Base-by-base conservation (phyloP, 1,140 invertebrate species). In the Platyscapa corneri region DNA sequence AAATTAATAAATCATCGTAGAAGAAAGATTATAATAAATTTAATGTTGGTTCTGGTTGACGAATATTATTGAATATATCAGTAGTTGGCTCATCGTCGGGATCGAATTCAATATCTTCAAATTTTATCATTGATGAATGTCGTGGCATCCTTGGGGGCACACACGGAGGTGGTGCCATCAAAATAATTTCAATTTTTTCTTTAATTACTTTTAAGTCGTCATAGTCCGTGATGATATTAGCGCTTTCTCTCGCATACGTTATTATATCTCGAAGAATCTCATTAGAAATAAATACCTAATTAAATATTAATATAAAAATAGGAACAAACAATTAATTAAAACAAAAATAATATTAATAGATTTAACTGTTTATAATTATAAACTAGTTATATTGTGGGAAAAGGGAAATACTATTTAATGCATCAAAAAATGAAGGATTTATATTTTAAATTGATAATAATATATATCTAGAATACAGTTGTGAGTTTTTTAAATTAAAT, bases 81-180 rank as follows among this genome's bases (percentile, higher is more conserved):
- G 49, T 83, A 27, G 70, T 39, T 56, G 90, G 89, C 1, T 87
- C 83, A 75, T 91, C 90, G 32, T 90, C 88, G 0, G 90, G 90
- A 70, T 92, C 90, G 75, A 87, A 92, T 89, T 92, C 91, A 16
- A 91, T 82, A 3, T 88, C 82, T 79, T 88, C 85, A 8, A 88
- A 83, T 49, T 90, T 84, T 20, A 89, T 87, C 30, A 16, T 60
- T 16, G 87, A 65, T 0, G 85, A 56, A 34, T 81, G 27, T 88
- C 77, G 79, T 16, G 86, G 81, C 37, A 87, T 67, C 60, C 90
- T 89, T 0, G 88, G 87, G 7, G 85, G 83, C 18, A 83, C 86
- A 27, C 82, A 85, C 0, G 87, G 86, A n/a, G 87, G 67, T 49
- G 91, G 83, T 49, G 80, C 80, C 83, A 90, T 89, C 53, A 92